Conservation (phyloP, 1,140 invertebrate species). For the Micrasema minimum region DNA sequence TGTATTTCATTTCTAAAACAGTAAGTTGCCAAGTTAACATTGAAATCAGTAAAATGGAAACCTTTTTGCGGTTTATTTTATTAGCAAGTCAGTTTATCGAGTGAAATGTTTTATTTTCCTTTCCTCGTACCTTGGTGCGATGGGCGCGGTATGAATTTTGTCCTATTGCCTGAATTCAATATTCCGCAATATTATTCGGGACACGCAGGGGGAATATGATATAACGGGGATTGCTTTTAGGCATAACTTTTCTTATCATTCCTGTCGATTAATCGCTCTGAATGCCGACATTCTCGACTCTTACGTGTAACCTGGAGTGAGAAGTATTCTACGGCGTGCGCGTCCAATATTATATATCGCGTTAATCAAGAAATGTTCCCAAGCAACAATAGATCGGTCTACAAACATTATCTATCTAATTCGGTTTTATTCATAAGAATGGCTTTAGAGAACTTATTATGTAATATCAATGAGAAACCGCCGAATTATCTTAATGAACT, state of each 20-base stretch:
- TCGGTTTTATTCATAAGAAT: too few relatives aligned
- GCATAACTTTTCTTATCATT: slow-evolving; percentile 40
- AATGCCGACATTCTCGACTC: slow-evolving; percentile 2
- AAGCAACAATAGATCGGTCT: not conserved
- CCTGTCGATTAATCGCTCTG: slow-evolving; percentile 35
- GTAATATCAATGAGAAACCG: too few relatives aligned
- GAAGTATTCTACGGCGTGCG: slow-evolving; percentile 15
- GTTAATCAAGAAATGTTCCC: slow-evolving; percentile 18
- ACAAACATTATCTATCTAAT: too few relatives aligned
- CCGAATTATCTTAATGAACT: too few relatives aligned
- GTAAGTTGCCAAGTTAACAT: too few relatives aligned
- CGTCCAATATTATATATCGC: not conserved
- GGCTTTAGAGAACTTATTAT: too few relatives aligned
- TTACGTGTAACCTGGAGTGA: slow-evolving; percentile 16
- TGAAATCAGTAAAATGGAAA: too few relatives aligned
- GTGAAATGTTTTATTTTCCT: too few relatives aligned
- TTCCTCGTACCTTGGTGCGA: not conserved
- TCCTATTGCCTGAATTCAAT: slow-evolving; percentile 40
- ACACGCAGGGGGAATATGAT: slow-evolving; percentile 41
- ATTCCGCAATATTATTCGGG: slow-evolving; percentile 44
- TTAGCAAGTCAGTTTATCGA: too few relatives aligned
- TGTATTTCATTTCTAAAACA: too few relatives aligned
- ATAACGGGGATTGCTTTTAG: slow-evolving; percentile 38
- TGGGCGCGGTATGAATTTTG: not conserved
- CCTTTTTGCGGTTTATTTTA: too few relatives aligned